phyloP scores from a whole-genome alignment of 2,888 invertebrate genomes.

The Volucella zonaria region DNA sequence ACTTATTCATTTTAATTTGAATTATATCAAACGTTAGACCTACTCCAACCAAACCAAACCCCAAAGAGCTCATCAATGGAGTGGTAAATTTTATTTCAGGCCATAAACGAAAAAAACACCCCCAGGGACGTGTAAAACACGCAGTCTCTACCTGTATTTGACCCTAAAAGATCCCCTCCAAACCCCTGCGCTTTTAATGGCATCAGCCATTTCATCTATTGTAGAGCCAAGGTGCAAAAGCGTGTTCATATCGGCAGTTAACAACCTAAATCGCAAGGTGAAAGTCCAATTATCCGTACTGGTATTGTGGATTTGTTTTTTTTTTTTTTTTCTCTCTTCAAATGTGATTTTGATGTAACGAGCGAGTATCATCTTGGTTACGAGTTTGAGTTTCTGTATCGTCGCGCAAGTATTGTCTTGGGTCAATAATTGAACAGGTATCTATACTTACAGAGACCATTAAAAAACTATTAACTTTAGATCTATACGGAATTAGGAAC shows the following conservation, averaged over 20 bases:
- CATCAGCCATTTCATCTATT: not conserved
- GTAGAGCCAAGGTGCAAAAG: not conserved
- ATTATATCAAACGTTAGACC: slow-evolving; percentile 3
- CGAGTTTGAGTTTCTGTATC: no score
- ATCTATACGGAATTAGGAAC: no score
- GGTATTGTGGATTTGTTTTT: no score
- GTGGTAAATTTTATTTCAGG: slow-evolving; percentile 7
- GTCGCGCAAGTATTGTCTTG: no score
- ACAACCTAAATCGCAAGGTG: slow-evolving; percentile 1
- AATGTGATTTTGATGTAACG: no score
- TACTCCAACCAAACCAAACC: not conserved
- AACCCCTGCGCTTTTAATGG: not conserved
- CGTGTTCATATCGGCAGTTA: slow-evolving; percentile 10
- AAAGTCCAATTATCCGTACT: not conserved
- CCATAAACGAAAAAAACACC: slow-evolving; percentile 13
- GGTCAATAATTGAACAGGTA: no score
- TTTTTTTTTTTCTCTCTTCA: no score
- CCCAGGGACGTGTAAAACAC: not conserved
- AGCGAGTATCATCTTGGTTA: no score
- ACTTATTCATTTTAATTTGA: not conserved
- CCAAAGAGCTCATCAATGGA: not conserved
- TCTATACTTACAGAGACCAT: no score
- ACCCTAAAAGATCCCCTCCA: no score
- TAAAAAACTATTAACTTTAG: no score
- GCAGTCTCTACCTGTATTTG: not conserved